Conservation (phyloP, 2,113 vertebrate species). For the Bothrops jararaca region DNA sequence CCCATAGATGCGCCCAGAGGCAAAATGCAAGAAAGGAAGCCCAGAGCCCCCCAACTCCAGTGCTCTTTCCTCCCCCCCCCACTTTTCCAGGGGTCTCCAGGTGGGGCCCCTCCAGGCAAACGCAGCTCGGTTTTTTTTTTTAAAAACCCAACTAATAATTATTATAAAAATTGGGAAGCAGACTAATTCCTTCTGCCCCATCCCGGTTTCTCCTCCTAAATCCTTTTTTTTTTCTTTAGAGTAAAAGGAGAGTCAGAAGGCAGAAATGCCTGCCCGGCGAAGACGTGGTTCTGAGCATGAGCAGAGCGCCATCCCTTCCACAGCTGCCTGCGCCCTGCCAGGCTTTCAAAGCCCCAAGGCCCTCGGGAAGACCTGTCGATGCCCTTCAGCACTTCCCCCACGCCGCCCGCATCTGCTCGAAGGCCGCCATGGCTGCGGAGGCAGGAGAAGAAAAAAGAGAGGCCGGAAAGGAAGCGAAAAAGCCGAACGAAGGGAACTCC, state of each 20-base stretch:
- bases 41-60: not conserved
- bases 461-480: not conserved
- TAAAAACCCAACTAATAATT: not conserved
- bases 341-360: not conserved
- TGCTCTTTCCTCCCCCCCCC: not conserved
- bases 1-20: too few species aligned
- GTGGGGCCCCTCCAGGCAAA: not conserved
- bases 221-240: not conserved
- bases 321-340: not conserved
- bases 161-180: not conserved
- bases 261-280: not conserved
- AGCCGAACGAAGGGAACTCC: not conserved
- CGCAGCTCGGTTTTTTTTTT: too few species aligned
- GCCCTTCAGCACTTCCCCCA: slow-evolving; percentile 85
- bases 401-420: slow-evolving; percentile 90
- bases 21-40: not conserved
- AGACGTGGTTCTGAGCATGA: not conserved
- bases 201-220: not conserved
- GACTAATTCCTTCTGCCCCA: not conserved
- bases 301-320: not conserved
- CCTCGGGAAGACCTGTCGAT: slow-evolving; percentile 81
- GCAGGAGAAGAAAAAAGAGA: too few species aligned
- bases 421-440: slow-evolving; percentile 72
- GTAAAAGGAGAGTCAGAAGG: not conserved
- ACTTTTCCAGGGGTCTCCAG: not conserved